Base-by-base conservation (phyloP, 2,888 invertebrate species). In the Invenusta paracnida region DNA sequence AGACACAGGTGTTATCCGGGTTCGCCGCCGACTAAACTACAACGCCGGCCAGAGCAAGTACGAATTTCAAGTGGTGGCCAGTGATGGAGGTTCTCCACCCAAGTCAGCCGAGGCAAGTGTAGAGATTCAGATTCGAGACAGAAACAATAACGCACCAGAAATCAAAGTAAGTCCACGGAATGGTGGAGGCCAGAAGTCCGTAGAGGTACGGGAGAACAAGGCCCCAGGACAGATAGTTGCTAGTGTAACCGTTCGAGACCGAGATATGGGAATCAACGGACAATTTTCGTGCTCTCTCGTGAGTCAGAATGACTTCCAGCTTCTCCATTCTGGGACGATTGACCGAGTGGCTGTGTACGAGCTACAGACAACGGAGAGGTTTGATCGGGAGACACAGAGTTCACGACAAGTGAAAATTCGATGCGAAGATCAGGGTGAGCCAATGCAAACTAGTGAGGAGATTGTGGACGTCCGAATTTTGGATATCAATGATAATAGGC, bases 111-210 rank as follows among this genome's bases (percentile, higher is more conserved):
- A 48, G 27, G 85, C 85, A 0, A 85, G 86, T 29, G 79, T 86
- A 1, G 28, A 48, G 25, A 86, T 86, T 28, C 48, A 85, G 29
- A 86, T 86, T 2, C 85, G 85, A 11, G 86, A 86, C n/a, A n/a
- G 48, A 0, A 86, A 86, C 85, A 84, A 86, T 31, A 85, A 86
- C 29, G 30, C 84, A 25, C 86, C 86, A n/a, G 30, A 29, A 0
- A 85, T 86, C 25, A 79, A 28, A 17, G 48, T 81, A 0, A 85
- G 28, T 29, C 29, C 29, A 28, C n/a, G 27, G 29, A 23, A 29
- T 23, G 1, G 23, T 25, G 5, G 2, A 11, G 30, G 66, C 2
- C n/a, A n/a, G n/a, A 67, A 84, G 28, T 66, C 66, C 5, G 27
- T 85, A 17, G 30, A 85, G 30, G n/a, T 85, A 23, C 5, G 23